Base-by-base conservation (phyloP, 2,113 vertebrate species). In the Percina caprodes region DNA sequence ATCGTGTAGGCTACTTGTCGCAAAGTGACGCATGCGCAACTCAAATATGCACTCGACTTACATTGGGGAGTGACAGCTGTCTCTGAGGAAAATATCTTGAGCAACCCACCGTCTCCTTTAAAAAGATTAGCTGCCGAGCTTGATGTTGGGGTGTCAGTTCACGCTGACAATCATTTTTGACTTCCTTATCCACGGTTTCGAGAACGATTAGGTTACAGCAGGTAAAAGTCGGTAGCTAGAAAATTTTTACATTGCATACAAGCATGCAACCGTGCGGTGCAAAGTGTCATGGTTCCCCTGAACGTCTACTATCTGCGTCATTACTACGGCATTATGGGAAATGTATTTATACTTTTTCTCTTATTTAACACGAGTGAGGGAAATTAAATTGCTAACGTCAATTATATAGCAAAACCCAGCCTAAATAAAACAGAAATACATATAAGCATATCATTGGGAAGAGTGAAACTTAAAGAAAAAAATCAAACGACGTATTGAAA, bases 201-300 rank as follows among this genome's bases (percentile, higher is more conserved):
- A 12, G 35, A 51, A 62, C 30, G 21, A 18, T 0, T 24, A 45
- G 65, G 30, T 83, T 79, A 23, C 39, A 39, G 30, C 23, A 24
- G 2, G 60, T 26, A 69, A 78, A 76, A 86, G 63, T 84, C 76
- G 11, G 58, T 75, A n/a, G 84, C 88, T 73, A 45, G 3, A 63
- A 83, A 11, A 11, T 3, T 0, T 9, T 54, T 61, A 48, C 30
- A 30, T 30, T 2, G 30, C 30, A 30, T 30, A 3, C 23, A 45
- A 65, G 81, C 84, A 65, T 76, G 76, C 68, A 75, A 82, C 74
- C 72, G 76, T 49, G 74, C 78, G 48, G 76, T 49, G 72, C 80
- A 55, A 61, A 89, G 80, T 84, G 83, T 92, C 87, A 89, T 88
- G 89, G 91, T 81, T 79, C 67, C 84, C 75, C 49, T 60, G 66